A percentile compares a stretch with the other conserved stretches of the same genome.
phyloP scores from a whole-genome alignment of 2,797 vertebrate genomes.

The Paratrypauchen microcephalus region DNA sequence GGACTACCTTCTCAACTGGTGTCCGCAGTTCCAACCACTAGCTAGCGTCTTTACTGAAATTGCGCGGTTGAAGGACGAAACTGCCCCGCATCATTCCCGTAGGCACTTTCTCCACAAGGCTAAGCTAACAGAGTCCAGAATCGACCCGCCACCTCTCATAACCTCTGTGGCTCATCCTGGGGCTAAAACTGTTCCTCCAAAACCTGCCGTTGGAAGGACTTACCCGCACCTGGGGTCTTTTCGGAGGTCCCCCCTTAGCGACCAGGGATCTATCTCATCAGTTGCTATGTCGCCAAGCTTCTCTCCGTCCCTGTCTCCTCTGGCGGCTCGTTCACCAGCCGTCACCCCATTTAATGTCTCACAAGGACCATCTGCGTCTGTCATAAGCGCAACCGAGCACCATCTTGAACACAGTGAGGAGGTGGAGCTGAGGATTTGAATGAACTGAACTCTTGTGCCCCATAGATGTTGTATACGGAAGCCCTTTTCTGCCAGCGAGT shows the following conservation, averaged over 20 bases:
- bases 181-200: slow-evolving; percentile 96
- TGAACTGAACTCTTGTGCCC: slow-evolving; percentile 41
- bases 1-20: slow-evolving; percentile 99
- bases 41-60: slow-evolving; percentile 98
- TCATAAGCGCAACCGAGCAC: slow-evolving; percentile 90
- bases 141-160: slow-evolving; percentile 96
- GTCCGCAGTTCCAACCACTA: slow-evolving; percentile 96
- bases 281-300: slow-evolving; percentile 97
- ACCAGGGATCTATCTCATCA: slow-evolving; percentile 92
- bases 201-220: slow-evolving; percentile 84
- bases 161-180: slow-evolving; percentile 96
- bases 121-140: slow-evolving; percentile 87
- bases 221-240: slow-evolving; percentile 87
- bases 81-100: slow-evolving; percentile 83
- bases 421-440: slow-evolving; percentile 88
- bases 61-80: slow-evolving; percentile 95
- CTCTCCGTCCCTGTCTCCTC: slow-evolving; percentile 93
- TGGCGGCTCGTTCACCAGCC: slow-evolving; percentile 92
- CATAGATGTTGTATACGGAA: slow-evolving; percentile 34
- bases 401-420: slow-evolving; percentile 87
- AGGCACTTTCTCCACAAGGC: slow-evolving; percentile 87
- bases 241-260: slow-evolving; percentile 91
- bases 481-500: background rate
- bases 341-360: slow-evolving; percentile 94
- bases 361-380: slow-evolving; percentile 90